A percentile compares a stretch with the other conserved stretches of the same genome.
phyloP scores from a whole-genome alignment of 2,113 vertebrate species.

The Melospiza georgiana region DNA sequence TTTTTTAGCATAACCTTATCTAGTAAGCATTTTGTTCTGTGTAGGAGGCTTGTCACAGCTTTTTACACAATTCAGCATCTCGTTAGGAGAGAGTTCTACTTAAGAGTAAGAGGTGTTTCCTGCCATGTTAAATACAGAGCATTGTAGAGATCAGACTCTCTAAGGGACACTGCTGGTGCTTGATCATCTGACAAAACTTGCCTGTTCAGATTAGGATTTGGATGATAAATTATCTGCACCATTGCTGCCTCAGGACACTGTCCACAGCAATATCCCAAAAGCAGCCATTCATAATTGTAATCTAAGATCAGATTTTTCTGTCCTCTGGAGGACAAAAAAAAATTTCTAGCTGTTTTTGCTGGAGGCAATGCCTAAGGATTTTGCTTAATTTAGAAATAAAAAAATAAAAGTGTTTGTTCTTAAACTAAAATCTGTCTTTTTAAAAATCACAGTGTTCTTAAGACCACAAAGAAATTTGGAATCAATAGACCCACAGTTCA shows the following conservation, averaged over 20 bases:
- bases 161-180: not conserved
- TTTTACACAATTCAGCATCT: not conserved
- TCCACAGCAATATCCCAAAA: not conserved
- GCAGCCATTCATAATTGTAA: not conserved
- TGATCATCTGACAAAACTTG: not conserved
- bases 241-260: not conserved
- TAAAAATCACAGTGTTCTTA: constrained; percentile 82
- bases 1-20: not conserved
- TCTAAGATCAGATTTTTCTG: not conserved
- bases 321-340: not conserved
- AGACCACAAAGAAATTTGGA: constrained; percentile 90
- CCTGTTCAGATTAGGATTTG: not conserved
- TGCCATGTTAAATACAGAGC: not conserved
- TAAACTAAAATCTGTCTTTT: not conserved
- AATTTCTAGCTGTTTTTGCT: not conserved
- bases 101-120: not conserved
- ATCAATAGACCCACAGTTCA: constrained; percentile 91
- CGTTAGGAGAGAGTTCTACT: not conserved
- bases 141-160: not conserved
- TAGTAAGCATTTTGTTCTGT: not conserved
- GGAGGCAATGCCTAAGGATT: not conserved
- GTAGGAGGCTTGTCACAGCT: not conserved
- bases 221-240: not conserved
- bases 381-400: not conserved
- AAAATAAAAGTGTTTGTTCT: not conserved